Base-by-base conservation (phyloP, 2,113 vertebrate genomes). In the Heterocephalus glaber region DNA sequence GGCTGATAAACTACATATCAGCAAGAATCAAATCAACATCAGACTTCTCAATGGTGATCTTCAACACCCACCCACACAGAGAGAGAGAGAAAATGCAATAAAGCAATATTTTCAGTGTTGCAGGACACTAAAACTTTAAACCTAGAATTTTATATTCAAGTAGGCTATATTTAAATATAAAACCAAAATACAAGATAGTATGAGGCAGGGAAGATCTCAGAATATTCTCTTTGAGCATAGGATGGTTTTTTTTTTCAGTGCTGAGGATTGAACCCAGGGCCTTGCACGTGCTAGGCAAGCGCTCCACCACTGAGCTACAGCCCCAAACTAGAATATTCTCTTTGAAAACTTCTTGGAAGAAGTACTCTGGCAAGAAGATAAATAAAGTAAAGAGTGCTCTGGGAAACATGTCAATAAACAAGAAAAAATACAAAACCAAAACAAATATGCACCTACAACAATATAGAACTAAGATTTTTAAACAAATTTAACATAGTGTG, bases 341-440 rank as follows among this genome's bases (percentile, higher is more conserved):
- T 96, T 94, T 84, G 56, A 95, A 95, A 81, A 97, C 61, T 16
- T 41, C 35, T 35, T 72, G 49, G 54, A 90, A 54, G 68, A 90
- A 87, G 5, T 82, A 86, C 26, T 89, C 38, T 44, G 24, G 60
- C 47, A 86, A 94, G 60, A 96, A 83, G 81, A 82, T 86, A 63
- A 54, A 83, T 65, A 94, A 90, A 90, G 60, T 80, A 90, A 92
- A 24, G 30, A 24, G 5, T 49, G 8, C 89, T 54, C 30, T 95
- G 30, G 56, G 44, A 89, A 92, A 89, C 54, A 74, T 5, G 49
- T 3, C 20, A 5, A 44, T 86, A 93, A 89, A 58, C 30, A 70
- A 79, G 44, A 72, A 87, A 56, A 72, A 66, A 44, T 35, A 83
- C 77, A 22, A 68, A 47, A 13, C 84, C 20, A 94, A 94, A 94